Evolutionary conservation across 2,888 invertebrate genomes (phyloP).

Genomic region (Autographa pulchrina): DNA sequence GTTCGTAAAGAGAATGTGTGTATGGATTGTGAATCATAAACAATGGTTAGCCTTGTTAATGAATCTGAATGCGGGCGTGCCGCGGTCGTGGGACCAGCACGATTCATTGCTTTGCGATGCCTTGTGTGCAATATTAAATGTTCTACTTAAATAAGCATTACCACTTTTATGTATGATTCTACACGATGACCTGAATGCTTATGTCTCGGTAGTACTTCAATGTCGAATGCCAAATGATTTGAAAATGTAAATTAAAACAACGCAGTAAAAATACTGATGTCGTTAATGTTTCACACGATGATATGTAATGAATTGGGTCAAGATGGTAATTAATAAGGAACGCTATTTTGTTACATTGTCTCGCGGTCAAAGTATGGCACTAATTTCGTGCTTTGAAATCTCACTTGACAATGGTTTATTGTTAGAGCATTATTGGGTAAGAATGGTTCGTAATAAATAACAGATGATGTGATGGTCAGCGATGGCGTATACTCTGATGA

Average conservation of each 20-base stretch:
- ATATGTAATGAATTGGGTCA: constrained; percentile 52
- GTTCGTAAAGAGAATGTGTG: constrained; percentile 62
- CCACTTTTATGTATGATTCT: constrained; percentile 21
- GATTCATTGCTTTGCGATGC: constrained; percentile 65
- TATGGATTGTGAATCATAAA: constrained; percentile 73
- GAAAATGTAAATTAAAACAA: constrained; percentile 33
- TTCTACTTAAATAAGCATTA: constrained; percentile 52
- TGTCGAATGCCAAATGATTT: constrained; percentile 37
- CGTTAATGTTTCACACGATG: constrained; percentile 43
- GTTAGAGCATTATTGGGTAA: constrained; percentile 43
- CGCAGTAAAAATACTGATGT: constrained; percentile 39
- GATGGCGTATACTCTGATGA: constrained; percentile 69
- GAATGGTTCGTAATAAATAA: constrained; percentile 57
- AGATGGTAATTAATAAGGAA: constrained; percentile 46
- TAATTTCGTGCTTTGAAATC: constrained; percentile 49
- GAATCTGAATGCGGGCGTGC: constrained; percentile 74
- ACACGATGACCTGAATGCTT: constrained; percentile 29
- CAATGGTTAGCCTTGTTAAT: constrained; percentile 85
- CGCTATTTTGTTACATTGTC: constrained; percentile 50
- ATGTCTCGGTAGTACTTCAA: constrained; percentile 38
- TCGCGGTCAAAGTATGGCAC: constrained; percentile 44
- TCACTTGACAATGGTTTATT: constrained; percentile 55
- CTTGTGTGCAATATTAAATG: constrained; percentile 59
- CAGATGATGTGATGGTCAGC: constrained; percentile 67
- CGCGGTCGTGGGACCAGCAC: constrained; percentile 73